Base-by-base conservation (phyloP, 1,140 invertebrate species). In the Helicorthomorpha holstii region DNA sequence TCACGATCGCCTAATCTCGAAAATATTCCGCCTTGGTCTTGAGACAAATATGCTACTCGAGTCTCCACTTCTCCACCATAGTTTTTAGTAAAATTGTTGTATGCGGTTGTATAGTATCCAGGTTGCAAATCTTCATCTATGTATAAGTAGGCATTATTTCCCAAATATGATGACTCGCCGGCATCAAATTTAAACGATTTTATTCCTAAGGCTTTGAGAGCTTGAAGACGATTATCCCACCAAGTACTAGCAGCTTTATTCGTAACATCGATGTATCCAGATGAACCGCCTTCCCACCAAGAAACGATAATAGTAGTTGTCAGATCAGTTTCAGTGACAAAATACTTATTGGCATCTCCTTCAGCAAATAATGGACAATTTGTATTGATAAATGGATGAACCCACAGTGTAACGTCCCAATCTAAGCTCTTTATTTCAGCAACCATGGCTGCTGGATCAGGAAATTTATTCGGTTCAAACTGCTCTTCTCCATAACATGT, bases 161-260 rank as follows among this genome's bases (percentile, higher is more conserved):
- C 68, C 16, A 76, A 52, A 64, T 68, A 77, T 27, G 63, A 64
- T 0, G 66, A 69, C 67, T 92, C 86, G 16, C 90, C 91, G 12
- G 87, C 91, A 66, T 95, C 92, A 62, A 94, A 93, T 64, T 95
- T 95, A 55, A 90, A 88, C 53, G 83, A 81, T 60, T 87, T 82
- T 26, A 96, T 81, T 1, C 77, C 80, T 52, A 75, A 75, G 1
- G 71, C 66, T 55, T 78, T 63, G 1, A 94, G 56, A 10, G 64
- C 63, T 44, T 69, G 66, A 0, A 93, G 61, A 49, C 81, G 66
- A 1, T 60, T 60, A 1, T 71, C 67, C 73, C 79, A 94, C 89
- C 90, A 94, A 12, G 71, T 59, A 0, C 75, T 75, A 0, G 83
- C 84, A 27, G 66, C 67, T 0, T 73, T 58, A 59, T 88, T 88